Base-by-base conservation (phyloP, 2,113 vertebrate species). In the Podarcis cretensis region DNA sequence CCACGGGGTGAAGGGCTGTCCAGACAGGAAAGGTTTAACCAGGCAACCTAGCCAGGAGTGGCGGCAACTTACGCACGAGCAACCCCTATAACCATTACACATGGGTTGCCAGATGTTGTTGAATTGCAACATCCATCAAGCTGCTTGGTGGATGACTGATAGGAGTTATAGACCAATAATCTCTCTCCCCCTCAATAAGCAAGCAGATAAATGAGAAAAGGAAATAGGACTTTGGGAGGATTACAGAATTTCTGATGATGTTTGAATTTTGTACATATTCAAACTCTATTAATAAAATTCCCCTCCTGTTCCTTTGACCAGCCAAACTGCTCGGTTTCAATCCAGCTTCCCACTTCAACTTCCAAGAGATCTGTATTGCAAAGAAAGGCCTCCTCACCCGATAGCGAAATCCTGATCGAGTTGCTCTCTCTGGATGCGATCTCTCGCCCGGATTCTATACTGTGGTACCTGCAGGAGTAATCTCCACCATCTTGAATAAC, bases 401-500 rank as follows among this genome's bases (percentile, higher is more conserved):
- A 37, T n/a, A n/a, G n/a, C n/a, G n/a, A n/a, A 65, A 91, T 59
- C 27, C 4, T 43, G 12, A 77, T 21, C 40, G 27, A 4, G 27
- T 71, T 57, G 71, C 90, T 91, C 14, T 23, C 1, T 3, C 6
- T 21, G 21, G 90, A 91, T 25, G 4, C 9, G 30, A 89, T 89
- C 27, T 37, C n/a, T 12, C 87, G 77, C 35, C 71, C 83, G 75
- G 80, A 80, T 40, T 40, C 69, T 32, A 82, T 10, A 14, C 30
- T 32, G 69, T 66, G 40, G 63, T 82, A 86, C 32, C 5, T 25
- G 40, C 90, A 91, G 25, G 71, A n/a, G 37, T 91, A 91, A 23
- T 23, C 57, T 8, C 83, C 90, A 83, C n/a, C 20, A 40, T 71
- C 69, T 65, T 16, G 73, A 48, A 30, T 43, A 10, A 1, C 3